These are phyloP conservation scores for Pristis pectinata DNA, from an alignment of 2,797 vertebrate species.

Conservation along the genomic window DNA sequence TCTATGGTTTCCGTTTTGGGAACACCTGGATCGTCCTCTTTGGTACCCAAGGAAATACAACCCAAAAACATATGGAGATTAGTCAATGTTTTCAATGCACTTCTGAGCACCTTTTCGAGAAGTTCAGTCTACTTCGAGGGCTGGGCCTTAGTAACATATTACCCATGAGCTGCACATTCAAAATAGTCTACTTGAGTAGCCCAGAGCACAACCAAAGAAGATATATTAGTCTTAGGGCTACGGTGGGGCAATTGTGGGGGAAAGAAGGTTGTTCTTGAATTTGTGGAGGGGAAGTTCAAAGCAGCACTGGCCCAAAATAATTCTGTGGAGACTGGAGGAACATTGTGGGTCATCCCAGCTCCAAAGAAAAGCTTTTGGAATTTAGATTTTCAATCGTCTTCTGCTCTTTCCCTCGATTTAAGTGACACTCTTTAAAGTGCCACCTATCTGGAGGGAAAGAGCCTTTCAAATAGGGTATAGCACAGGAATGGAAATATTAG, in stretches of 20 bases:
- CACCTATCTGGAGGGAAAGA: neutral
- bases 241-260: no score
- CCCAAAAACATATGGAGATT: no score
- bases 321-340: neutral
- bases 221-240: neutral
- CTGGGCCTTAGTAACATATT: neutral
- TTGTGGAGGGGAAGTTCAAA: neutral
- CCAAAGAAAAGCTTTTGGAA: neutral
- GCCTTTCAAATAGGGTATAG: neutral
- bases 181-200: neutral
- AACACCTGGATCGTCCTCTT: no score
- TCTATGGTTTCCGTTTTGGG: no score
- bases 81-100: no score
- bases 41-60: no score
- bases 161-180: neutral
- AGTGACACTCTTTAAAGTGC: neutral
- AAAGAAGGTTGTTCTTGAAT: neutral
- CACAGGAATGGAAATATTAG: neutral
- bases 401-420: neutral
- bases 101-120: neutral
- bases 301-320: neutral
- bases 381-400: neutral
- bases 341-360: neutral
- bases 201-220: neutral
- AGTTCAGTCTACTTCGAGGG: neutral